A percentile compares a stretch with the other conserved stretches of the same genome.
Conservation (phyloP, 2,888 invertebrate genomes). For the Elysia crispata region DNA sequence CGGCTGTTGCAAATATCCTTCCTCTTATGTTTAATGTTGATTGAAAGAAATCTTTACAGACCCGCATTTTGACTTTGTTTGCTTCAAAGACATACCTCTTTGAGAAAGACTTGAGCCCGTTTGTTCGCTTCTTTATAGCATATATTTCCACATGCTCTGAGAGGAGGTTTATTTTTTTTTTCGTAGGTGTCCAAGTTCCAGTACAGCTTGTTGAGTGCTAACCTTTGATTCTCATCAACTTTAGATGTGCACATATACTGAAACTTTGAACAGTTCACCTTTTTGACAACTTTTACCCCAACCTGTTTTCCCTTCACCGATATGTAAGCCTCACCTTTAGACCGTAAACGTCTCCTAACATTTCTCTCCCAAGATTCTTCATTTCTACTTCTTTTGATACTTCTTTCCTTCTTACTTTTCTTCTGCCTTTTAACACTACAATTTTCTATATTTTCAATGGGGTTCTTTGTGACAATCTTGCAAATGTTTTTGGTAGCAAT, state of each 20-base stretch:
- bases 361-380: conserved; percentile 48
- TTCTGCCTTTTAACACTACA: too few species aligned
- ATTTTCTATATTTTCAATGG: too few species aligned
- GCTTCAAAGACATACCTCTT: conserved; percentile 37
- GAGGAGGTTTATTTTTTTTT: conserved; percentile 38
- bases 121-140: conserved; percentile 42
- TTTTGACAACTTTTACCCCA: conserved; percentile 37
- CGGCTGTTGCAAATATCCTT: conserved; percentile 42
- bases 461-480: too few species aligned
- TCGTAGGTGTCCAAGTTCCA: conserved; percentile 43
- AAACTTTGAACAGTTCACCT: conserved; percentile 47
- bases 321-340: conserved; percentile 47
- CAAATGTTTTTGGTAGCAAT: too few species aligned
- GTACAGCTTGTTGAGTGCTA: conserved; percentile 28
- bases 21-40: conserved; percentile 45
- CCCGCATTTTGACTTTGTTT: conserved; percentile 33
- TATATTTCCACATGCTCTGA: conserved; percentile 41
- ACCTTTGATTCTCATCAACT: conserved; percentile 31
- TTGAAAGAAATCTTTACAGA: conserved; percentile 47
- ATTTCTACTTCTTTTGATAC: conserved; percentile 45
- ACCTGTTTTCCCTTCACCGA: conserved; percentile 42
- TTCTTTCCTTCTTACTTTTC: conserved; percentile 39
- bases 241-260: conserved; percentile 43
- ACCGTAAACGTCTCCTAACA: conserved; percentile 38
- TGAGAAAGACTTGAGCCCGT: conserved; percentile 38